Conservation (phyloP, 2,113 vertebrate species). For the Aepyceros melampus region DNA sequence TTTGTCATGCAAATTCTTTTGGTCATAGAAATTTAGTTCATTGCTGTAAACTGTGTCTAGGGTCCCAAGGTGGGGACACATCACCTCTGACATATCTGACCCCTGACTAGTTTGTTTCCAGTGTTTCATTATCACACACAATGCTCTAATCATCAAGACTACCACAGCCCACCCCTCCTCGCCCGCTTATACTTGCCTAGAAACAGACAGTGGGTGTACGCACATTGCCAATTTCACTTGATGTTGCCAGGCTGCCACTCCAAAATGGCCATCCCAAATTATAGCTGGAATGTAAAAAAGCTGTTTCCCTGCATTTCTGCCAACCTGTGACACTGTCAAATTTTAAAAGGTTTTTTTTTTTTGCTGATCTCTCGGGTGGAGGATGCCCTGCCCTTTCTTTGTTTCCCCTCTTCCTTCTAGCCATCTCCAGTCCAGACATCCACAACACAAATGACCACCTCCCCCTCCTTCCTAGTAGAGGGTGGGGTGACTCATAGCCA, state of each 20-base stretch:
- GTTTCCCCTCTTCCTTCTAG: neutral
- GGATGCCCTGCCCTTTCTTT: neutral
- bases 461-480: neutral
- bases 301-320: too few species aligned
- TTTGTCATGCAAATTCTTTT: neutral
- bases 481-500: neutral
- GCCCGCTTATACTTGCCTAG: neutral
- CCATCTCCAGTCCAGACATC: neutral
- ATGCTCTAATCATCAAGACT: rapidly evolving
- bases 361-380: neutral
- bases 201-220: rapidly evolving
- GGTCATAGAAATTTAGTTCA: neutral
- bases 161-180: neutral
- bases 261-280: rapidly evolving
- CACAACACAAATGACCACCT: rapidly evolving
- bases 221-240: rapidly evolving
- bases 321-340: neutral
- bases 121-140: neutral
- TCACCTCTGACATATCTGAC: too few species aligned
- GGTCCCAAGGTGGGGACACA: neutral
- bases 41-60: neutral
- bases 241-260: rapidly evolving
- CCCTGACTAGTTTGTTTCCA: rapidly evolving
- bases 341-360: neutral
- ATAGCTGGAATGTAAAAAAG: rapidly evolving